Evolutionary conservation across 2,888 invertebrate genomes (phyloP), one percentile per base, ranked within the genome.

Genomic region (Drosophila phalerata): DNA sequence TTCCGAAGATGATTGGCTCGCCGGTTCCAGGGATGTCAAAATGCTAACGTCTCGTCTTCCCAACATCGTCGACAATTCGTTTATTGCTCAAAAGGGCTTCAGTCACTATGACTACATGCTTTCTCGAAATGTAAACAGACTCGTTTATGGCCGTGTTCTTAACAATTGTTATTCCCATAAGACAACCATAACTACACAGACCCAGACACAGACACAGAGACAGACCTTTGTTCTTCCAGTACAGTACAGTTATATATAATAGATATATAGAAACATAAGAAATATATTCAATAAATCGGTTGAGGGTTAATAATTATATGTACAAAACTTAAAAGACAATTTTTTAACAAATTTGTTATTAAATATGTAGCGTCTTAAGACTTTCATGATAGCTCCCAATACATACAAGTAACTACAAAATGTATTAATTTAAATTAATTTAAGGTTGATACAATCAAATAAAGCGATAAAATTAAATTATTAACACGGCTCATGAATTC

Each of bases 1-100:
- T 72, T 93, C 94, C 79, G 9, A 10, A 0, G 77, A 81, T 30
- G 89, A 90, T 65, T 78, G 78, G 75, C 66, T 85, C 1, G 56
- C 71, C 8, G 40, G 30, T 8, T 0, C 5, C 0, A 3, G 47
- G 5, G 85, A 85, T 57, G 72, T 82, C 1, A 0, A 4, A 1
- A 32, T 10, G 1, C 64, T 85, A 8, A 15, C 15, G 6, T 0
- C 0, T 1, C 92, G 91, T 71, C 94, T 94, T 3, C 74, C 75
- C 13, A 80, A 80, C 34, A 9, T 67, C 13, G 9, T 81, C 25
- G 65, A 77, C 34, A 61, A 15, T 13, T 45, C 45, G 3, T 49
- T 28, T 6, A 64, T 80, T 3, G 0, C 0, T 0, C 2, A 22
- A 8, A 6, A 19, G 0, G 45, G 52, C 5, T 81, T 81, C 38